Evolutionary conservation across 2,888 invertebrate genomes (phyloP).

Genomic region (Apamea monoglypha): DNA sequence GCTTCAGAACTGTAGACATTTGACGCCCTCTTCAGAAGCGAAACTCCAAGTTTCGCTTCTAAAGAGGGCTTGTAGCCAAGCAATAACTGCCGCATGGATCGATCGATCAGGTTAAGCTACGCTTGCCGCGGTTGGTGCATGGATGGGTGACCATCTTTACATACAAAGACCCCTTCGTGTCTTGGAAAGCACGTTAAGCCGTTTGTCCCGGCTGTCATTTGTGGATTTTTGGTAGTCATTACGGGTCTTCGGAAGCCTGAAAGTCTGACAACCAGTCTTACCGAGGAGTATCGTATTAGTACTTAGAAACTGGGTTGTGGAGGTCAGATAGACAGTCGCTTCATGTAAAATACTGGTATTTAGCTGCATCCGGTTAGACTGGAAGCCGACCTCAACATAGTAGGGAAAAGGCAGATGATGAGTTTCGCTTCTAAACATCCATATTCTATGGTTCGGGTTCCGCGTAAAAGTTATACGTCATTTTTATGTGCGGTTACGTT

Average conservation of each 20-base stretch:
- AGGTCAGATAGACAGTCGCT: not conserved
- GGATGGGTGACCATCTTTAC: no score
- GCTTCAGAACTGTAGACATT: not conserved
- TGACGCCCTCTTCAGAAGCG: no score
- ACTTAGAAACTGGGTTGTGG: not conserved
- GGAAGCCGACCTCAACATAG: not conserved
- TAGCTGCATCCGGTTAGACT: no score
- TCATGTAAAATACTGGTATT: not conserved
- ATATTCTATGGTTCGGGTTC: constrained; percentile 36
- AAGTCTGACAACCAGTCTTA: not conserved
- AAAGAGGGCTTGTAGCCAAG: not conserved
- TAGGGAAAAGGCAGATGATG: not conserved
- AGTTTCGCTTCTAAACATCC: not conserved
- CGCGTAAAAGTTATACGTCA: constrained; percentile 78
- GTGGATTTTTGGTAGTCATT: no score
- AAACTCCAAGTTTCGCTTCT: not conserved
- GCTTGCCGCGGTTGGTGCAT: no score
- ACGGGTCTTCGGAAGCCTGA: not conserved
- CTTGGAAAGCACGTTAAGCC: no score
- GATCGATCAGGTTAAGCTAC: not conserved
- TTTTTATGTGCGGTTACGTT: constrained; percentile 82
- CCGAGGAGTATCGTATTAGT: not conserved
- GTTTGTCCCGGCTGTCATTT: no score
- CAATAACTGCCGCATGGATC: not conserved
- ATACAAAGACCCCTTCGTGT: no score